Evolutionary conservation across 2,797 vertebrate genomes (phyloP).

Genomic region (Orestias chungarensis): DNA sequence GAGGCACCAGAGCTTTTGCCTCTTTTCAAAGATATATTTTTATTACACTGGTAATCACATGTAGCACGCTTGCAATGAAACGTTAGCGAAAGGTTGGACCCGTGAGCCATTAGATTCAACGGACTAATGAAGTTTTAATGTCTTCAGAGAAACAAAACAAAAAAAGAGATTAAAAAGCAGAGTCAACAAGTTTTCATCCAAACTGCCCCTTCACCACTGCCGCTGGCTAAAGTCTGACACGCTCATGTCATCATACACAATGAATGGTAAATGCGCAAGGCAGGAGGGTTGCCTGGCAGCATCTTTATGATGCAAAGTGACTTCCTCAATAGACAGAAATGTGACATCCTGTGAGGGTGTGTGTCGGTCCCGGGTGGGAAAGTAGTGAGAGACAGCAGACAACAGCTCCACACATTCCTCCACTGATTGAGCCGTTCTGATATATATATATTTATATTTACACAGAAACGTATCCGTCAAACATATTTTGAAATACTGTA

Average conservation of each 20-base stretch:
- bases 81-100: slow-evolving; percentile 13
- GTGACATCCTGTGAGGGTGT: slow-evolving; percentile 69
- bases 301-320: slow-evolving; percentile 84
- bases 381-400: slow-evolving; percentile 38
- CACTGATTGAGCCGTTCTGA: slow-evolving; percentile 61
- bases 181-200: slow-evolving; percentile 43
- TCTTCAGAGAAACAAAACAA: slow-evolving; percentile 20
- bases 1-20: background rate
- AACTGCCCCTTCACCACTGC: slow-evolving; percentile 40
- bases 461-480: slow-evolving; percentile 52
- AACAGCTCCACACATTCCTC: slow-evolving; percentile 60
- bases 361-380: slow-evolving; percentile 56
- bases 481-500: slow-evolving; percentile 57
- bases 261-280: slow-evolving; percentile 70
- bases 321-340: slow-evolving; percentile 75
- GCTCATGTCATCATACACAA: slow-evolving; percentile 67
- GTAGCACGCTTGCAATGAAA: slow-evolving; percentile 21
- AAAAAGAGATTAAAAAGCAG: background rate
- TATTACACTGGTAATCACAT: background rate
- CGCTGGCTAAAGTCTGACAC: slow-evolving; percentile 67
- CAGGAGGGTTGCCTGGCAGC: slow-evolving; percentile 77
- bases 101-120: slow-evolving; percentile 8
- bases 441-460: slow-evolving; percentile 39
- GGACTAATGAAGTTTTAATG: slow-evolving; percentile 57
- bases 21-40: slow-evolving; percentile 1